phyloP scores from a whole-genome alignment of 2,888 invertebrate species.

The Pelosia muscerda region DNA sequence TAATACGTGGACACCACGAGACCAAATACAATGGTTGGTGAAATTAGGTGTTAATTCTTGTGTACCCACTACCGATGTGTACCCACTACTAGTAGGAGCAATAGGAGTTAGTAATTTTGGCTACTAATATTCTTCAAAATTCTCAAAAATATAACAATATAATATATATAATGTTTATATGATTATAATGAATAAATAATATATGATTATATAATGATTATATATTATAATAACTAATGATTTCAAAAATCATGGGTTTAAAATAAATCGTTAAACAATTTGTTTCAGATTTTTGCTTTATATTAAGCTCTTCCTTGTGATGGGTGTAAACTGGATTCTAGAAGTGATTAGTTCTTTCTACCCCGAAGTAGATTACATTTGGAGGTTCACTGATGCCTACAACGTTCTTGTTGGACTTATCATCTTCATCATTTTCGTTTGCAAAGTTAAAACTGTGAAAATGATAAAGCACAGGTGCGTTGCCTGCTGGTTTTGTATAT shows the following conservation, averaged over 20 bases:
- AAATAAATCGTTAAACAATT: not conserved
- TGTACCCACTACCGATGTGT: too few species aligned
- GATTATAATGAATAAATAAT: too few species aligned
- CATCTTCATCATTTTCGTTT: slow-evolving; percentile 91
- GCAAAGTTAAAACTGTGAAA: slow-evolving; percentile 89
- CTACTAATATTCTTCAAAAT: too few species aligned
- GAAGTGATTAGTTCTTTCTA: slow-evolving; percentile 89
- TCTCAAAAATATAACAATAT: too few species aligned
- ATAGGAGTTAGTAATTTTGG: too few species aligned
- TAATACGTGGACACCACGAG: too few species aligned
- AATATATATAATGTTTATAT: too few species aligned
- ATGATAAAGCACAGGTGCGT: slow-evolving; percentile 87
- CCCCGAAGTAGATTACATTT: slow-evolving; percentile 78
- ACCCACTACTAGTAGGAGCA: too few species aligned
- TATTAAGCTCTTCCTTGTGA: slow-evolving; percentile 90
- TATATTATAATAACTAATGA: too few species aligned
- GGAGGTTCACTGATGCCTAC: slow-evolving; percentile 89
- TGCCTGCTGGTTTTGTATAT: slow-evolving; percentile 26
- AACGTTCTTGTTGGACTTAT: slow-evolving; percentile 90
- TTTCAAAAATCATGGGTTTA: not conserved
- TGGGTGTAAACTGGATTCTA: slow-evolving; percentile 92
- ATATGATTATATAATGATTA: too few species aligned
- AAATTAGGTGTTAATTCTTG: too few species aligned
- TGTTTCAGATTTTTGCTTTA: slow-evolving; percentile 89
- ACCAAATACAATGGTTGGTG: too few species aligned